Conservation (phyloP, 2,797 vertebrate genomes). For the Xenops minutus region DNA sequence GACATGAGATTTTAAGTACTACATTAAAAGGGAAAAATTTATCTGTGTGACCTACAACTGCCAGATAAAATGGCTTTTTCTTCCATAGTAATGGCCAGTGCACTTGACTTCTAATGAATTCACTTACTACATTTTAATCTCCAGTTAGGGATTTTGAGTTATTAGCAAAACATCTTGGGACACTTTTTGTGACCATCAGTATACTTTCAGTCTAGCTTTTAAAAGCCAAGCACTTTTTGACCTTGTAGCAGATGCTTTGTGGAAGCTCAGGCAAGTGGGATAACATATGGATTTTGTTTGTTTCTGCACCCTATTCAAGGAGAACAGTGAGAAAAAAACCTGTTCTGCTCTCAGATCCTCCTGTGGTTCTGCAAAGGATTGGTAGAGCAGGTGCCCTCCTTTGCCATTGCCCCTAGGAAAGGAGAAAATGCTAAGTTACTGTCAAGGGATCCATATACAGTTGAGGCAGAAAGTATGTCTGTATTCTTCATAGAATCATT, state of each 20-base stretch:
- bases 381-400: neutral
- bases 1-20: neutral
- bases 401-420: neutral
- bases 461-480: neutral
- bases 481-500: neutral
- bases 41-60: conserved; percentile 18
- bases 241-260: neutral
- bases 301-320: neutral
- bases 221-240: neutral
- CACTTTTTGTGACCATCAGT: neutral
- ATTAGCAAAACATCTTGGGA: neutral
- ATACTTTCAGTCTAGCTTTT: neutral
- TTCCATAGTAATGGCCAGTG: neutral
- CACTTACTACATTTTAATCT: neutral
- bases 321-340: neutral
- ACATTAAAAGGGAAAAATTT: conserved; percentile 24
- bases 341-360: no score
- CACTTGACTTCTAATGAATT: neutral
- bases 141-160: neutral
- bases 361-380: neutral
- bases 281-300: neutral
- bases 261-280: neutral
- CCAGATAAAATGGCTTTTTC: neutral
- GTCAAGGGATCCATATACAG: neutral
- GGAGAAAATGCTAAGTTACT: neutral